These are phyloP conservation scores for Porites lutea DNA, from an alignment of 64 coral and sea anemone species.

Conservation along the genomic window DNA sequence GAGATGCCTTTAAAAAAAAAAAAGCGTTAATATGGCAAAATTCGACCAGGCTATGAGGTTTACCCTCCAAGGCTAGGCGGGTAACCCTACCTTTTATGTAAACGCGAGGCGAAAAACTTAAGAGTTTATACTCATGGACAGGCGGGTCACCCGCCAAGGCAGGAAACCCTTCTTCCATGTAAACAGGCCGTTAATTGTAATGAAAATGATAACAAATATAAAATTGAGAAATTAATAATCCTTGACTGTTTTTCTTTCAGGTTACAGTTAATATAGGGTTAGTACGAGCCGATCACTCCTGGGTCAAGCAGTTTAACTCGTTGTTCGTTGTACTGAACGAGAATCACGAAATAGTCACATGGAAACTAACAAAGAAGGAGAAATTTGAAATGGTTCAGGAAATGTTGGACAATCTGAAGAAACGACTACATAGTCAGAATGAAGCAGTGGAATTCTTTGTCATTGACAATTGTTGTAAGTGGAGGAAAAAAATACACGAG, in stretches of 20 bases:
- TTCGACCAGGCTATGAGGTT: too few relatives aligned
- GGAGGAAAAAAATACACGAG: slow-evolving; percentile 12
- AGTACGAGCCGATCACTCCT: slow-evolving; percentile 13
- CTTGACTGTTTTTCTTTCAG: neutral
- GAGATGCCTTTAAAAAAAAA: too few relatives aligned
- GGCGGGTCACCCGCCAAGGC: too few relatives aligned
- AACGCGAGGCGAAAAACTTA: too few relatives aligned
- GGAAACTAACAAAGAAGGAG: slow-evolving; percentile 40
- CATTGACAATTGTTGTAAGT: slow-evolving; percentile 56
- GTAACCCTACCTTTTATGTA: too few relatives aligned
- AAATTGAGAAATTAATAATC: too few relatives aligned
- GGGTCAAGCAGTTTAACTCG: slow-evolving; percentile 59
- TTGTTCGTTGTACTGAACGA: slow-evolving; percentile 52
- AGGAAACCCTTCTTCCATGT: too few relatives aligned
- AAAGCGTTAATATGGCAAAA: too few relatives aligned
- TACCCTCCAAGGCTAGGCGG: too few relatives aligned
- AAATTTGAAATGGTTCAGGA: slow-evolving; percentile 32
- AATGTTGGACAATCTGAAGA: slow-evolving; percentile 13
- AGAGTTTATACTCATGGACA: too few relatives aligned
- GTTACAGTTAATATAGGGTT: slow-evolving; percentile 37
- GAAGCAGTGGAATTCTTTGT: slow-evolving; percentile 17
- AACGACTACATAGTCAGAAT: neutral
- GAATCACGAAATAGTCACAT: slow-evolving; percentile 41
- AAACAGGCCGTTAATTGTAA: too few relatives aligned
- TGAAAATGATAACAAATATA: too few relatives aligned